Evolutionary conservation across 2,797 vertebrate species (phyloP).

Genomic region (Remorina albescens): DNA sequence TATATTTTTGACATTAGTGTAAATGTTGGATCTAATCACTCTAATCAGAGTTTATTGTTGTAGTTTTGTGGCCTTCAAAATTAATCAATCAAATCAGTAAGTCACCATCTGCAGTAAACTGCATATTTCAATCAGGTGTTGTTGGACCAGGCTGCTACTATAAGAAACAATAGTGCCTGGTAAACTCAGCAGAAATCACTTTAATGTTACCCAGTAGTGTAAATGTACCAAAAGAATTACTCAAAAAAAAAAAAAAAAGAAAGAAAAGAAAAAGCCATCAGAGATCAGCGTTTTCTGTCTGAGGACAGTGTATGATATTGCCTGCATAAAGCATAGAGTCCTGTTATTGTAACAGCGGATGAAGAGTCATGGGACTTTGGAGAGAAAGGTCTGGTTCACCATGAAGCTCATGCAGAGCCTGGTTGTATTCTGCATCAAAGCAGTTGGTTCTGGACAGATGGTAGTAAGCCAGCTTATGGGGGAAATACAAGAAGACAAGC

Average conservation of each 20-base stretch:
- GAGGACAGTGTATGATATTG: not conserved
- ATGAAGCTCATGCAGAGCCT: not conserved
- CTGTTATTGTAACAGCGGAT: not conserved
- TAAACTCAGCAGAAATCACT: not conserved
- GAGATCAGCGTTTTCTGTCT: not conserved
- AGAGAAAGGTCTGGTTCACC: slow-evolving; percentile 27
- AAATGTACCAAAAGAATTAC: not conserved
- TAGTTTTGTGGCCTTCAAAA: not conserved
- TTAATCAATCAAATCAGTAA: not conserved
- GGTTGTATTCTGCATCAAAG: slow-evolving; percentile 3
- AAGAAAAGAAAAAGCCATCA: not conserved
- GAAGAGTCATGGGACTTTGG: not conserved
- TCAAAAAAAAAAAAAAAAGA: too few species aligned
- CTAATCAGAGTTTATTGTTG: not conserved
- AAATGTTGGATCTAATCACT: not conserved
- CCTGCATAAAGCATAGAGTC: not conserved
- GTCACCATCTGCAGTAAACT: not conserved
- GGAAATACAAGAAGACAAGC: slow-evolving; percentile 11
- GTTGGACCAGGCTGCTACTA: not conserved
- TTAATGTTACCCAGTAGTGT: not conserved
- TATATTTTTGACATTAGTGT: not conserved
- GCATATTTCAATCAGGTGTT: not conserved
- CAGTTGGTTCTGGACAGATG: slow-evolving; percentile 9
- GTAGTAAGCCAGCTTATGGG: not conserved
- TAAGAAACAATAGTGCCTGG: not conserved